phyloP scores from a whole-genome alignment of 1,140 invertebrate species.

The Anthonomus grandis region DNA sequence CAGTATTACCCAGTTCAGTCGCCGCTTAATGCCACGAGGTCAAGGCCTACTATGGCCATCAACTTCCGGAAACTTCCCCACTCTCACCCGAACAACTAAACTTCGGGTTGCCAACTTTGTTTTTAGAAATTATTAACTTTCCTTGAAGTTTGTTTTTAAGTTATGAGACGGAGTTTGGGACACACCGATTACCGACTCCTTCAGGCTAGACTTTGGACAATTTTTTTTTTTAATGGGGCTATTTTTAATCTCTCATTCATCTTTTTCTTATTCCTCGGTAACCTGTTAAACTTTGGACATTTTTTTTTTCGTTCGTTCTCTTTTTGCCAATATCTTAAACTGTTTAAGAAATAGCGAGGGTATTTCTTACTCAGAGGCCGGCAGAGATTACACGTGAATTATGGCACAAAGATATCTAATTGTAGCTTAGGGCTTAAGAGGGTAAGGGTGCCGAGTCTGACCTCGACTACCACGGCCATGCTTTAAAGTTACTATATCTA shows the following conservation, averaged over 20 bases:
- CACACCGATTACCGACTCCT: too few species aligned
- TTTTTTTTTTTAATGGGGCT: too few species aligned
- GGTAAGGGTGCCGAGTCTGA: slow-evolving; percentile 42
- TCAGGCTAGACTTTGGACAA: too few species aligned
- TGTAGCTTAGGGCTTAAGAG: slow-evolving; percentile 42
- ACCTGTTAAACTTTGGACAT: too few species aligned
- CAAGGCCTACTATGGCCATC: slow-evolving; percentile 25
- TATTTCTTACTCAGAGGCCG: slow-evolving; percentile 41
- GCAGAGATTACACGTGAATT: slow-evolving; percentile 50
- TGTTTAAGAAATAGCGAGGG: too few species aligned
- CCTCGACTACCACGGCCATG: too few species aligned
- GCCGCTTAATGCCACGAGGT: slow-evolving; percentile 17
- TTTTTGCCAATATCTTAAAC: too few species aligned
- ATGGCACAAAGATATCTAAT: slow-evolving; percentile 51
- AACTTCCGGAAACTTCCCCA: slow-evolving; percentile 20
- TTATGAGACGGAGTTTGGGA: not conserved
- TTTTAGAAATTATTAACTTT: slow-evolving; percentile 10
- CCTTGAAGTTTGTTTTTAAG: slow-evolving; percentile 2
- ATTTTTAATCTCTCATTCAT: too few species aligned
- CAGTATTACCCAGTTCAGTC: slow-evolving; percentile 19
- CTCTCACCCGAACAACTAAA: slow-evolving; percentile 12
- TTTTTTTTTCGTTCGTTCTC: too few species aligned
- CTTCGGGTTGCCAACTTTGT: slow-evolving; percentile 10
- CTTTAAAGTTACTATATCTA: too few species aligned
- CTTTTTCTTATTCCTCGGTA: too few species aligned